Base-by-base conservation (phyloP, 2,113 vertebrate genomes). In the Cyprinus carpio region DNA sequence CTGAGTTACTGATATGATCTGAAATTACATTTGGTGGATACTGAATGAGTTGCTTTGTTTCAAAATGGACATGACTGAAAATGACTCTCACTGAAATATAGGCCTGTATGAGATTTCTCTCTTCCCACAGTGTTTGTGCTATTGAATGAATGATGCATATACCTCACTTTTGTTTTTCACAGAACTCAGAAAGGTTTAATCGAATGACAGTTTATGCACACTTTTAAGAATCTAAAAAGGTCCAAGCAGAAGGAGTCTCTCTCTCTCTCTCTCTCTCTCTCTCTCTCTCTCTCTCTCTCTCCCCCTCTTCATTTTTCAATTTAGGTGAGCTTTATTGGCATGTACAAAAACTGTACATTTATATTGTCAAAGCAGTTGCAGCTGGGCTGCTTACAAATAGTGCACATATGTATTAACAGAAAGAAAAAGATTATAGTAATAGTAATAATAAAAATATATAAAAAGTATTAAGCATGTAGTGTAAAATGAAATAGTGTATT, bases 161-260 rank as follows among this genome's bases (percentile, higher is more conserved):
- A 18, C 29, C 29, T 31, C 15, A 34, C 6, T 51, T 49, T 49
- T 51, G 13, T 51, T 51, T 51, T 51, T 56, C 54, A 56, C 18
- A 56, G 16, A 56, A 58, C 18, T 58, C 18, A 20, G 7, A 20
- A 56, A 56, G 6, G 20, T 20, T 12, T 13, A 29, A 29, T 64
- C 18, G 13, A 34, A 34, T 31, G 16, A 69, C 18, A 0, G 67
- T 75, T 25, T 4, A 51, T 31, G 25, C 27, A 29, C 15, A 31
- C 25, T 54, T 60, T 77, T 54, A 51, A 83, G 34, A 46, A 64
- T 29, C 72, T 46, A 83, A 31, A 67, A 43, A 5, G 34, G 18
- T 25, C 23, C 20, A 18, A 31, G 65, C 31, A 37, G 7, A 69
- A 37, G 6, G 31, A 78, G 10, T 49, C 43, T 75, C 31, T 15